Conservation (phyloP, 2,797 vertebrate genomes). For the Synanceia verrucosa region DNA sequence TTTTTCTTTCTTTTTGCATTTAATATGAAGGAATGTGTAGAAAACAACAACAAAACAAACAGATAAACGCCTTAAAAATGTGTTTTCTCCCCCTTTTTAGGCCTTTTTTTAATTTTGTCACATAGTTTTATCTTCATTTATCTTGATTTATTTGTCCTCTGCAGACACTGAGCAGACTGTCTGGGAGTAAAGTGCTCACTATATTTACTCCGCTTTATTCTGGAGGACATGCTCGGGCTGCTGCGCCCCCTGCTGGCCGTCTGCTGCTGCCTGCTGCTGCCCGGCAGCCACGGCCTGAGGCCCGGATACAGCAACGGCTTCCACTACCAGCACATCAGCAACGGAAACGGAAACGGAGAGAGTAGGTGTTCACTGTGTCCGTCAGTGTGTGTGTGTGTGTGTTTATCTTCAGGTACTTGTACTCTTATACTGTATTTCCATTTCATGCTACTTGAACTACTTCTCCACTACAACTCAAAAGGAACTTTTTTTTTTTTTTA, state of each 20-base stretch:
- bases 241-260: constrained; percentile 75
- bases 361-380: constrained; percentile 73
- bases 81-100: no score
- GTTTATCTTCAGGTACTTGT: not conserved
- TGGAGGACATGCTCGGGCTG: constrained; percentile 59
- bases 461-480: no score
- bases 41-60: not conserved
- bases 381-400: not conserved
- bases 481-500: no score
- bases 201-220: no score
- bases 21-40: not conserved
- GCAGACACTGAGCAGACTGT: no score
- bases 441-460: no score
- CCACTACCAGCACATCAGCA: constrained; percentile 86
- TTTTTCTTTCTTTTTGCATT: no score
- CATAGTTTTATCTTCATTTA: no score
- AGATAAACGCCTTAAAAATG: no score
- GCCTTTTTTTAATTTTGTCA: no score
- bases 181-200: no score
- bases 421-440: not conserved
- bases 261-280: constrained; percentile 58
- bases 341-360: constrained; percentile 79
- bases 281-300: constrained; percentile 34
- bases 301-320: constrained; percentile 87
- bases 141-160: no score